phyloP scores from a whole-genome alignment of 2,113 vertebrate genomes.

The Sinosuthora webbiana region DNA sequence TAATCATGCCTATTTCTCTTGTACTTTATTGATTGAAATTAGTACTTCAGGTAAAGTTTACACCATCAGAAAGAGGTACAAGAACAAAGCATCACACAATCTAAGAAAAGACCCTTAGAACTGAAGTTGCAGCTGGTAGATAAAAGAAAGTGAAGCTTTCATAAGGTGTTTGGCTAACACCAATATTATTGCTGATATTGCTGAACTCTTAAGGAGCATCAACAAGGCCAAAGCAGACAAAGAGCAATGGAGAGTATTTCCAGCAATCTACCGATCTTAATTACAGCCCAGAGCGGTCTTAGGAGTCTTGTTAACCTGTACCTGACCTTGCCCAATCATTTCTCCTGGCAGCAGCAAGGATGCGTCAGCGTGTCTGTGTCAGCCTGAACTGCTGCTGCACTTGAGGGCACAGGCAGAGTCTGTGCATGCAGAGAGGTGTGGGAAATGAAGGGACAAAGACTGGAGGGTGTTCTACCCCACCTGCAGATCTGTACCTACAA shows the following conservation, averaged over 20 bases:
- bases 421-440: accelerated
- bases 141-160: not conserved
- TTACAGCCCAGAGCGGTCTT: not conserved
- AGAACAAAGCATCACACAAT: not conserved
- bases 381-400: not conserved
- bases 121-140: not conserved
- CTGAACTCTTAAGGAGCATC: not conserved
- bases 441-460: not conserved
- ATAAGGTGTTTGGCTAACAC: not conserved
- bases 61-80: not conserved
- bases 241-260: not conserved
- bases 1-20: not conserved
- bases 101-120: not conserved
- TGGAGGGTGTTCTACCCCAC: not conserved
- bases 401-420: not conserved
- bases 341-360: not conserved
- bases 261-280: not conserved
- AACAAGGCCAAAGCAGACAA: not conserved
- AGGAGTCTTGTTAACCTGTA: not conserved
- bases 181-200: accelerated
- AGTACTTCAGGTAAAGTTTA: not conserved
- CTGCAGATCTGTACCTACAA: not conserved
- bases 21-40: not conserved
- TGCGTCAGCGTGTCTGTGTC: not conserved
- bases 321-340: not conserved